Conservation (phyloP, 2,113 vertebrate species). For the Globicephala melas region DNA sequence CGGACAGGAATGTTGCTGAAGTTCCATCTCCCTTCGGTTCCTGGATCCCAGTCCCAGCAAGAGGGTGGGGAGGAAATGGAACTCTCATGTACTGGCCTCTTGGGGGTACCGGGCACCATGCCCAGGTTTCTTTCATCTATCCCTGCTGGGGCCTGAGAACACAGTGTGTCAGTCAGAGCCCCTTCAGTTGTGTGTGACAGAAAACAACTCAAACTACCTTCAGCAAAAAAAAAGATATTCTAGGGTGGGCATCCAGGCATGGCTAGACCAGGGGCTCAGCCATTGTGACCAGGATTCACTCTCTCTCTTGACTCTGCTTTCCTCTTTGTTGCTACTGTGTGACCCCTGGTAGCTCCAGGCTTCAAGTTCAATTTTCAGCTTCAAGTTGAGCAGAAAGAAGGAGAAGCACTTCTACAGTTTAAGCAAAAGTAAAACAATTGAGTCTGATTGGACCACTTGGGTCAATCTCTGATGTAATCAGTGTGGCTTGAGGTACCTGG, state of each 20-base stretch:
- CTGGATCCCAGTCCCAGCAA: neutral
- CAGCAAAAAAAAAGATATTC: neutral
- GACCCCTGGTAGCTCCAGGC: neutral
- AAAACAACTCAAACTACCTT: slow-evolving; percentile 26
- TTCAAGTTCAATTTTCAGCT: neutral
- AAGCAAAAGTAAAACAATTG: neutral
- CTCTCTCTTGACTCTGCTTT: neutral
- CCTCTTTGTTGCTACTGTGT: neutral
- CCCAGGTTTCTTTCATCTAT: neutral
- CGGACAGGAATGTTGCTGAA: neutral
- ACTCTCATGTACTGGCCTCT: neutral
- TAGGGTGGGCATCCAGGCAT: neutral
- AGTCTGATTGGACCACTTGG: neutral
- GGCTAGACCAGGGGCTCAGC: neutral
- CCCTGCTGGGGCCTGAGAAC: neutral
- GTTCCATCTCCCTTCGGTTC: neutral
- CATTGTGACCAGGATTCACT: neutral
- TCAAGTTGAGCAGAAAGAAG: neutral
- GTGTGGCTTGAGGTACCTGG: neutral
- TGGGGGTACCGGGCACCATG: neutral
- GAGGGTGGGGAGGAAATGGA: neutral
- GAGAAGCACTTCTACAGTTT: neutral
- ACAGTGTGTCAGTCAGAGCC: neutral
- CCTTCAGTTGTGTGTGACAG: neutral
- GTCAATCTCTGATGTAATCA: neutral